These are phyloP conservation scores for Drosophila tani DNA, from an alignment of 1,140 invertebrate species.

Conservation along the genomic window DNA sequence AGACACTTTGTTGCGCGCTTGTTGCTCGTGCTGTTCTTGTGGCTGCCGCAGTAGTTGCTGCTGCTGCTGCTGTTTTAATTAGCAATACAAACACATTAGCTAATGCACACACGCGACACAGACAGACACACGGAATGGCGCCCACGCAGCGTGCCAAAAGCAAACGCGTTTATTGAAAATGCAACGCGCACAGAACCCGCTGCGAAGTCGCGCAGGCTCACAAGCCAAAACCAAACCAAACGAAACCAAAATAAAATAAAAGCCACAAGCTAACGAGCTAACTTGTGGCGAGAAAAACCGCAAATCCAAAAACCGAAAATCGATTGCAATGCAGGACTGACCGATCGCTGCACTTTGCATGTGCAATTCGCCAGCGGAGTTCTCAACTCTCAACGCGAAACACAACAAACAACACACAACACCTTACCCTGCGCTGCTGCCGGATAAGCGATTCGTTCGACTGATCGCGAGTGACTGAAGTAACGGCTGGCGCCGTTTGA, in stretches of 20 bases:
- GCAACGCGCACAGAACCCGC: slow-evolving; percentile 47
- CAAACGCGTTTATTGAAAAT: slow-evolving; percentile 81
- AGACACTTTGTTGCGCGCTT: slow-evolving; percentile 72
- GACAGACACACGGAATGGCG: slow-evolving; percentile 42
- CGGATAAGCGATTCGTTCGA: slow-evolving; percentile 58
- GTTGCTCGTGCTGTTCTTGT: slow-evolving; percentile 62
- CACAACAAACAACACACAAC: slow-evolving; percentile 34
- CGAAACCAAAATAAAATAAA: slow-evolving; percentile 35
- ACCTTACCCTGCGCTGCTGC: slow-evolving; percentile 10
- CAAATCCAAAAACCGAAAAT: neutral
- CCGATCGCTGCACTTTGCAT: slow-evolving; percentile 50
- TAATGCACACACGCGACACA: slow-evolving; percentile 57
- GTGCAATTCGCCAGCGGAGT: slow-evolving; percentile 29
- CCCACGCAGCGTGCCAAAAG: slow-evolving; percentile 74
- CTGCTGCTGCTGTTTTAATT: slow-evolving; percentile 72
- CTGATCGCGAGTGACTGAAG: slow-evolving; percentile 59
- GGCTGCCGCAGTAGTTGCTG: slow-evolving; percentile 51
- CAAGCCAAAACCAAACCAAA: slow-evolving; percentile 14
- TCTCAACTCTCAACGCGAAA: slow-evolving; percentile 15
- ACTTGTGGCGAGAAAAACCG: slow-evolving; percentile 13
- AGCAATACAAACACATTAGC: slow-evolving; percentile 80
- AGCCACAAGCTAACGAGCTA: slow-evolving; percentile 26
- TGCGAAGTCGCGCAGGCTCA: slow-evolving; percentile 34
- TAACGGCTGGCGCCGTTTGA: slow-evolving; percentile 27
- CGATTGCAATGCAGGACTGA: slow-evolving; percentile 30